Evolutionary conservation across 2,113 vertebrate genomes (phyloP), one percentile per base, ranked within the genome.

Genomic region (Odocoileus virginianus): DNA sequence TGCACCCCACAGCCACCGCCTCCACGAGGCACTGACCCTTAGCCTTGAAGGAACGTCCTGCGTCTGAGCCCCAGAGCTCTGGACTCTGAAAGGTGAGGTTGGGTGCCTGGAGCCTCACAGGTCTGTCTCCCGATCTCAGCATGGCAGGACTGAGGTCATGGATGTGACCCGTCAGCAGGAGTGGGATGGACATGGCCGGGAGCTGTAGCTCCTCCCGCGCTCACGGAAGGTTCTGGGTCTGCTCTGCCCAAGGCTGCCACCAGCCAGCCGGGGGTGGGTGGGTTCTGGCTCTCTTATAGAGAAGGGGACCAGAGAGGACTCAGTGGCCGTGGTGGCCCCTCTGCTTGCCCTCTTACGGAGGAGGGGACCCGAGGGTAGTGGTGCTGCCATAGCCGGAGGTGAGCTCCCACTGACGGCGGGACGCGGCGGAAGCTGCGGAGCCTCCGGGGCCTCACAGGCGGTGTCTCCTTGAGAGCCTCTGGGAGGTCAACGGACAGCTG

Each of bases 21-120:
- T 54, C 54, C 27, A 4, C 0, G 3, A 25, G 78, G 78, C 25
- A 50, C 60, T 21, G 61, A 19, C 58, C n/a, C 0, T 13, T 12
- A 9, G 54, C 14, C 58, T 6, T 40, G 58, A 0, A 4, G 40
- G 50, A 74, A 58, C 0, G 0, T 27, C 83, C 58, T 19, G 19
- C 17, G 58, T 19, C 71, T 19, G 58, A 58, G 28, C 50, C 74
- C 50, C 45, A 27, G 74, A 2, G 61, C 17, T 33, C 27, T 28
- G 2, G 84, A 28, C 25, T 54, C 57, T 7, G 6, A 5, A 84
- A 79, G n/a, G n/a, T 3, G 27, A 6, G 84, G 52, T 8, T 17
- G 5, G 50, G 19, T 1, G 40, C 88, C 7, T 1, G 2, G 23
- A 78, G n/a, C 45, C 57, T 27, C 19, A 7, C 7, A 3, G 74